Evolutionary conservation across 2,797 vertebrate genomes (phyloP), one percentile per base, ranked within the genome.

Genomic region (Euthynnus affinis): DNA sequence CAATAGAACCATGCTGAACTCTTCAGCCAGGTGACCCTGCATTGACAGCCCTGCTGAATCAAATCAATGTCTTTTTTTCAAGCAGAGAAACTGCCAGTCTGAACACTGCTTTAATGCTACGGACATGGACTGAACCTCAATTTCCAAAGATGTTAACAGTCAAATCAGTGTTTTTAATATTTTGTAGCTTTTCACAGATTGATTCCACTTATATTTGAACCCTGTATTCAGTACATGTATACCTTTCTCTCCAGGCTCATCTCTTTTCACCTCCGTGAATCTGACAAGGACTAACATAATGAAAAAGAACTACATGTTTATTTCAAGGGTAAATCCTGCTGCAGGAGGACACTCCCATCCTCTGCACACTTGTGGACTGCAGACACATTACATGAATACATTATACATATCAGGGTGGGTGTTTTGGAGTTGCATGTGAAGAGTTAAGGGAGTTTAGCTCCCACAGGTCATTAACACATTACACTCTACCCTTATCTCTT

Each of bases 321-420:
- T 29, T 46, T 78, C 61, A 74, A 63, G 40, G 51, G n/a, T 25
- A 56, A 29, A 74, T 53, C 23, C 62, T 49, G 46, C 18, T 51
- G 59, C 17, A 9, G 22, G 6, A 53, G 51, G 22, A 69, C 49
- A 49, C 20, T 68, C 51, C 25, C 6, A 49, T 52, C 0, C 1
- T 44, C 42, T 20, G 20, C 23, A n/a, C 58, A 46, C 22, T 29
- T 44, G 23, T 40, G 1, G 17, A 59, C 13, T 44, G 2, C 4
- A 42, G 18, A 44, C 46, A 58, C 8, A 5, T 17, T 29, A 25
- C 52, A 62, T 67, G 51, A 79, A 73, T 70, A 23, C 22, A 27
- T 34, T 44, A 64, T 3, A 14, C 48, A 72, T 60, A 68, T 8
- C 22, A 57, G 6, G 37, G n/a, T 15, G n/a, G 5, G 14, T 42